Percentiles rank a stretch among this genome's conserved stretches.
Evolutionary conservation across 2,797 vertebrate species (phyloP).

Genomic region (Simalia tracyae): DNA sequence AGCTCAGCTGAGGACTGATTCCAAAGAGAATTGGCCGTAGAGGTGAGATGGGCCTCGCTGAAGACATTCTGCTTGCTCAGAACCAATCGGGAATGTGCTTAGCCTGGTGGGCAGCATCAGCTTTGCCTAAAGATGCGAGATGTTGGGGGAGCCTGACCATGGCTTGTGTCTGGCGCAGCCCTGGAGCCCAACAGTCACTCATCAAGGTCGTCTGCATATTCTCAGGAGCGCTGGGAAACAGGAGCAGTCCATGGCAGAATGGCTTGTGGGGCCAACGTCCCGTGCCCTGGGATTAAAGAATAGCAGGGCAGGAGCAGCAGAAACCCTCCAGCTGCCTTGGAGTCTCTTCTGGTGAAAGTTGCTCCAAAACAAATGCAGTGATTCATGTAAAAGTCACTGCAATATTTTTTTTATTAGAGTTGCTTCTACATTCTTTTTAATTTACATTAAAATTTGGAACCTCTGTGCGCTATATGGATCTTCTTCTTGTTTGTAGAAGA

Average conservation of each 20-base stretch:
- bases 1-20: conserved; percentile 82
- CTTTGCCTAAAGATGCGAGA: background rate
- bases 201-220: background rate
- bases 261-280: background rate
- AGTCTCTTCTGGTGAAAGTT: conserved; percentile 3
- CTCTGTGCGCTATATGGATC: conserved; percentile 19
- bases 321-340: conserved; percentile 19
- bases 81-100: conserved; percentile 16
- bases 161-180: background rate
- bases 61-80: conserved; percentile 24
- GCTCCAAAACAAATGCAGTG: conserved; percentile 19
- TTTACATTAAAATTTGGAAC: conserved; percentile 36
- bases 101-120: background rate
- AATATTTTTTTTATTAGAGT: conserved; percentile 53
- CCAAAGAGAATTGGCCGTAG: conserved; percentile 21
- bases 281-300: fast-evolving
- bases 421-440: conserved; percentile 48
- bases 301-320: conserved; percentile 5
- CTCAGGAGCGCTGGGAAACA: background rate
- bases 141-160: background rate
- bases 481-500: conserved; percentile 11
- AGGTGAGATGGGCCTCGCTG: background rate
- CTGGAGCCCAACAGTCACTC: background rate
- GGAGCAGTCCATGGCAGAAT: no score
- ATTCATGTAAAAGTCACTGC: conserved; percentile 15